Evolutionary conservation across 1,140 invertebrate genomes (phyloP).

Genomic region (Pollicipes pollicipes): DNA sequence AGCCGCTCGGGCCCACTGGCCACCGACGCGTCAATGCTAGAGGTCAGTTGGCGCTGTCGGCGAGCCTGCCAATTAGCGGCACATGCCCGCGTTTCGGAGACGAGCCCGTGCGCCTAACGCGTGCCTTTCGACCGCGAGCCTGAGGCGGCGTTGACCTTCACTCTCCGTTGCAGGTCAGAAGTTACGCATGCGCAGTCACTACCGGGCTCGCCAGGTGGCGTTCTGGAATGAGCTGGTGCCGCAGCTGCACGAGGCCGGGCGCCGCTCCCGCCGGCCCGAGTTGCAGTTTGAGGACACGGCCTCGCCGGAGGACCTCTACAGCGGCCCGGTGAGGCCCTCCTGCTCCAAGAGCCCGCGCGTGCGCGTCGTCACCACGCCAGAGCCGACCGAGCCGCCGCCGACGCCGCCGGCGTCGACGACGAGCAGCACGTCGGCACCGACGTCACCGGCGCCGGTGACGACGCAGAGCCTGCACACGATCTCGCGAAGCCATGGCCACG

Average conservation of each 20-base stretch:
- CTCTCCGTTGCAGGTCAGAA: conserved; percentile 32
- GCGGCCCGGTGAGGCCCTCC: conserved; percentile 16
- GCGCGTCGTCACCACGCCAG: conserved; percentile 15
- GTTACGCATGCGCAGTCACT: conserved; percentile 34
- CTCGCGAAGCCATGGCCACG: conserved; percentile 3
- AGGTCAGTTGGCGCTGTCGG: too few relatives aligned
- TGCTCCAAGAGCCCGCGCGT: conserved; percentile 13
- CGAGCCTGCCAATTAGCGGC: too few relatives aligned
- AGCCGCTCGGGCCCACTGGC: too few relatives aligned
- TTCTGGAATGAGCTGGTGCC: conserved; percentile 38
- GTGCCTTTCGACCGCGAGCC: too few relatives aligned
- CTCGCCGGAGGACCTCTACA: conserved; percentile 20
- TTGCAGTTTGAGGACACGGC: conserved; percentile 16
- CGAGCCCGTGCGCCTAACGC: too few relatives aligned
- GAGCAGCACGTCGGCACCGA: conserved; percentile 6
- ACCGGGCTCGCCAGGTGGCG: conserved; percentile 32
- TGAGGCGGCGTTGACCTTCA: too few relatives aligned
- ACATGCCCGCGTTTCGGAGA: too few relatives aligned
- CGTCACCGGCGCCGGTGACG: conserved; percentile 9
- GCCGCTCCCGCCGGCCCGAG: conserved; percentile 14
- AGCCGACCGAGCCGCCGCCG: conserved; percentile 21
- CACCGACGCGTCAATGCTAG: too few relatives aligned
- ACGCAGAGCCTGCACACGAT: conserved; percentile 8
- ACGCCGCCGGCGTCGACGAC: conserved; percentile 24
- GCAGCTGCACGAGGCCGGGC: conserved; percentile 24